Conservation (phyloP, 2,113 vertebrate species). For the Dipodomys spectabilis region DNA sequence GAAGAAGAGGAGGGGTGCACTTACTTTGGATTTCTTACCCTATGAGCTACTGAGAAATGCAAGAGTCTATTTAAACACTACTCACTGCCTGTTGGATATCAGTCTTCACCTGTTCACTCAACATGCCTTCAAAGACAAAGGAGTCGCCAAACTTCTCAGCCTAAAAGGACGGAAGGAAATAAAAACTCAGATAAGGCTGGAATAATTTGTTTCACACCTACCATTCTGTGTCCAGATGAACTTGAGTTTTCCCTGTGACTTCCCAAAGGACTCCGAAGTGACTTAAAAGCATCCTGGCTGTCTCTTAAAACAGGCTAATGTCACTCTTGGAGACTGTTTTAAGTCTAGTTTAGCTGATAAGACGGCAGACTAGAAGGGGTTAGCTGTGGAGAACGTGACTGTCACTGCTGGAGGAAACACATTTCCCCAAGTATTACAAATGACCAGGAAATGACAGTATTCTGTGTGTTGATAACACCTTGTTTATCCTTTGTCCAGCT, state of each 20-base stretch:
- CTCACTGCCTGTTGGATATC: constrained; percentile 94
- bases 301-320: background rate
- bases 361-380: background rate
- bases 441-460: constrained; percentile 6
- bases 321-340: background rate
- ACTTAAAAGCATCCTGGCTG: background rate
- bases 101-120: constrained; percentile 93
- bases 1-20: too few species aligned
- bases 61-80: constrained; percentile 28
- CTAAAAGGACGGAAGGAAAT: constrained; percentile 82
- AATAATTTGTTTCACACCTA: accelerated
- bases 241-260: background rate
- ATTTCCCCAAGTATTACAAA: constrained; percentile 18
- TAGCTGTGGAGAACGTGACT: constrained; percentile 48
- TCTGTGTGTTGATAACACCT: background rate
- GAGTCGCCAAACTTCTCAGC: constrained; percentile 97
- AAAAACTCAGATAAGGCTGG: background rate
- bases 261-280: background rate
- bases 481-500: background rate
- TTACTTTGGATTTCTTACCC: background rate
- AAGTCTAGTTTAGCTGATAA: background rate
- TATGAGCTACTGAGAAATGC: background rate
- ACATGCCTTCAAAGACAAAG: constrained; percentile 96
- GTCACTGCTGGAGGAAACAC: constrained; percentile 52
- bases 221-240: background rate